Base-by-base conservation (phyloP, 2,113 vertebrate species). In the Tachysurus fulvidraco region DNA sequence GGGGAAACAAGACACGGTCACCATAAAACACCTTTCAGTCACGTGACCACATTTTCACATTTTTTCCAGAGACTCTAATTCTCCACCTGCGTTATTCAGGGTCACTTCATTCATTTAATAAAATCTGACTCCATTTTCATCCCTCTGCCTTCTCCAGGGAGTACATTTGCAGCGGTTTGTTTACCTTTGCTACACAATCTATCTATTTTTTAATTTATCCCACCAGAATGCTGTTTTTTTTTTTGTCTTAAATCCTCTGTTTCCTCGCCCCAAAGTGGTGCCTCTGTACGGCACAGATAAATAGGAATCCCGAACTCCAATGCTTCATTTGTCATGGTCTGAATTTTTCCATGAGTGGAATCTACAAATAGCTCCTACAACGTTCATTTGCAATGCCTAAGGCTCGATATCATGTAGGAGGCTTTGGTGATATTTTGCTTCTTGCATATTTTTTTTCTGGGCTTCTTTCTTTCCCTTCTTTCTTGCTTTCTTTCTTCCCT, bases 241-340 rank as follows among this genome's bases (percentile, higher is more conserved):
- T 91, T 93, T 91, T 94, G 73, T 79, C 89, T 89, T 94, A 95
- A 95, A 94, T 94, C 95, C 93, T 95, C 94, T 93, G 94, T 95
- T 81, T 95, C 93, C 94, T 94, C 94, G 92, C 92, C 77, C 93
- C 94, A 93, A 94, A 93, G 92, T 93, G 93, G 93, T 88, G 94
- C 91, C 93, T 94, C 94, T 96, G 95, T 93, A 92, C 91, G 73
- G 90, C 3, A 91, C 91, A 95, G 95, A 95, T 96, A 95, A 95
- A 95, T 95, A 95, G 93, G 93, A 94, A 95, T 95, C 94, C 94
- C 94, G 89, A 95, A 96, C 95, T 95, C 94, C 93, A 95, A 94
- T 93, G 93, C 93, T 94, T 94, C 94, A 95, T 96, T 96, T 95
- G 95, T 95, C 94, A 96, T 95, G 95, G 94, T 94, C 92, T 91